phyloP scores from a whole-genome alignment of 2,888 invertebrate genomes.

The Achlya flavicornis region DNA sequence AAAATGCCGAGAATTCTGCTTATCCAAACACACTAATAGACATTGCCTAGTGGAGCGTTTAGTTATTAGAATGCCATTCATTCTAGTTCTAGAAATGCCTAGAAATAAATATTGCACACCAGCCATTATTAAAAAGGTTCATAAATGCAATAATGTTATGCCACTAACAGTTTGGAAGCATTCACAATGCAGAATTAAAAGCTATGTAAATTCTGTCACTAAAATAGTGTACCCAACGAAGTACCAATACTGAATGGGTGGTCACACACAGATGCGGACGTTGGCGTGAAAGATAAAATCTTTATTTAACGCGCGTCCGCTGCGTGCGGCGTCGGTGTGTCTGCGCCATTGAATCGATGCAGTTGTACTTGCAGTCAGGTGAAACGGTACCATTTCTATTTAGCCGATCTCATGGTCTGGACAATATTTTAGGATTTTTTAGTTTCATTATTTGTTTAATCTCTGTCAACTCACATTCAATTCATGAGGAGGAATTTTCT shows the following conservation, averaged over 20 bases:
- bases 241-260: not conserved
- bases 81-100: not conserved
- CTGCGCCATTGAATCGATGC: constrained; percentile 16
- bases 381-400: constrained; percentile 16
- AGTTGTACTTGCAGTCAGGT: constrained; percentile 24
- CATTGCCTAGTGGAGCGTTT: not conserved
- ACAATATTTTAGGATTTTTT: not conserved
- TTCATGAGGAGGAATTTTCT: no score
- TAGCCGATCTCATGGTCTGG: not conserved
- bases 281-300: constrained; percentile 27
- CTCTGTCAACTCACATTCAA: no score
- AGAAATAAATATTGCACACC: not conserved
- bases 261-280: constrained; percentile 4
- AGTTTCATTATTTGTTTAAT: no score
- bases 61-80: not conserved
- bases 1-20: not conserved
- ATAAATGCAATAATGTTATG: no score
- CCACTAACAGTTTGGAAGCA: no score
- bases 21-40: not conserved
- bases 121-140: not conserved
- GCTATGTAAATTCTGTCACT: no score
- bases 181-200: no score
- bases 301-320: constrained; percentile 24
- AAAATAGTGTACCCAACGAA: not conserved
- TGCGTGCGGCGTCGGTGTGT: constrained; percentile 19